Percentiles rank a stretch among this genome's conserved stretches.
phyloP scores from a whole-genome alignment of 1,140 invertebrate genomes.

The Gryllus bimaculatus region DNA sequence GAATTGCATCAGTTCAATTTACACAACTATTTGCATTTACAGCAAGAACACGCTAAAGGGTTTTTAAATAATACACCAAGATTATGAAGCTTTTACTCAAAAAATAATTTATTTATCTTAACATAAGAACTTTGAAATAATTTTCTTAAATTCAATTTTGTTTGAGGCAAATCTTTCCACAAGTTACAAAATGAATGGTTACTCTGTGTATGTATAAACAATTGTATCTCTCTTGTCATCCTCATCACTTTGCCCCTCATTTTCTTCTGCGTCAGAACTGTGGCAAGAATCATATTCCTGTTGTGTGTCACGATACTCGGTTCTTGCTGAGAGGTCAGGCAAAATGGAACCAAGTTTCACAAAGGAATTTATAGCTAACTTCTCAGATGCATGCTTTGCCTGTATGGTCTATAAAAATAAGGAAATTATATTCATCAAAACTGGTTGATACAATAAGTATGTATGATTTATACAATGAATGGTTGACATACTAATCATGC shows the following conservation, averaged over 20 bases:
- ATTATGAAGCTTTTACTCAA: no score
- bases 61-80: no score
- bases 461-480: neutral
- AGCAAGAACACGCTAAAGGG: no score
- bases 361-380: neutral
- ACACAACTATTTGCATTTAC: no score
- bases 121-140: no score
- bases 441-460: neutral
- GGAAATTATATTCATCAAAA: neutral
- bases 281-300: slow-evolving; percentile 8
- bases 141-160: no score
- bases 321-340: neutral
- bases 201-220: neutral
- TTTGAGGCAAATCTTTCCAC: no score
- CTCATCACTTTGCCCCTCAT: neutral
- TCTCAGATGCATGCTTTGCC: slow-evolving; percentile 15
- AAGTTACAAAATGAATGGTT: neutral
- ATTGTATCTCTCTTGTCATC: slow-evolving; percentile 10
- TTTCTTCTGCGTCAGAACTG: slow-evolving; percentile 14
- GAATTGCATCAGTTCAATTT: no score
- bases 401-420: slow-evolving; percentile 8
- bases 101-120: no score
- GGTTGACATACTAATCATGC: neutral
- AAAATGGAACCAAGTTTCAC: neutral
- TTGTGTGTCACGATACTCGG: neutral